Base-by-base conservation (phyloP, 2,888 invertebrate species). In the Phania funesta region DNA sequence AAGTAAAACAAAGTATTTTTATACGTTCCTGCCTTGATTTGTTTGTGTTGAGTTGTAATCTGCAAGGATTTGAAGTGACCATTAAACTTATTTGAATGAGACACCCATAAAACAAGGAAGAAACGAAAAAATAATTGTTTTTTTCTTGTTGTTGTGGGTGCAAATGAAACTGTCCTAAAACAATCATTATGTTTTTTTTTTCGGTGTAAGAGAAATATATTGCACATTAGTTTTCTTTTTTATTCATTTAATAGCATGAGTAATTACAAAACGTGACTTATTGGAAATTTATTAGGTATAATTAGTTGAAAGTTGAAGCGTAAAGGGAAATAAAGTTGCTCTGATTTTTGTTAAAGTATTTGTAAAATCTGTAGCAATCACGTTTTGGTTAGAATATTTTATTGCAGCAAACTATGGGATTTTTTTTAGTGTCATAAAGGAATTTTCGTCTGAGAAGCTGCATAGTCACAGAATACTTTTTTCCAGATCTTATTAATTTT, bases 1-100 rank as follows among this genome's bases (percentile, higher is more conserved):
- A 65, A 64, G 52, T 54, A 65, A 65, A 62, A 56, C 52, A 50
- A 71, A 65, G 74, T 32, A 58, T 68, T 78, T 70, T 50, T 56
- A 6, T 68, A 52, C 22, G 20, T 50, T 58, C 41, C 22, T 16
- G 46, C 54, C 35, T 56, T 29, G 16, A 46, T 71, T 44, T 71
- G 24, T 60, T 50, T 67, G 22, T 56, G 56, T 68, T 64, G 64
- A 64, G 68, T 48, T 78, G 78, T 82, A 82, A 82, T 82, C 82
- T 82, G 74, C 60, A 52, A 78, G 75, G 82, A 82, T 82, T 82
- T 82, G 70, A 82, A 78, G 78, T 82, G 78, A 78, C 60, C 78
- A 82, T 78, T 71, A 78, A 78, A 82, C 68, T 78, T 65, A 70
- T 82, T 82, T 82, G 78, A 82, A 82, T 82, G 78, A 65, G 65